Evolutionary conservation across 2,797 vertebrate genomes (phyloP).

Genomic region (Typhlichthys eigenmanni): DNA sequence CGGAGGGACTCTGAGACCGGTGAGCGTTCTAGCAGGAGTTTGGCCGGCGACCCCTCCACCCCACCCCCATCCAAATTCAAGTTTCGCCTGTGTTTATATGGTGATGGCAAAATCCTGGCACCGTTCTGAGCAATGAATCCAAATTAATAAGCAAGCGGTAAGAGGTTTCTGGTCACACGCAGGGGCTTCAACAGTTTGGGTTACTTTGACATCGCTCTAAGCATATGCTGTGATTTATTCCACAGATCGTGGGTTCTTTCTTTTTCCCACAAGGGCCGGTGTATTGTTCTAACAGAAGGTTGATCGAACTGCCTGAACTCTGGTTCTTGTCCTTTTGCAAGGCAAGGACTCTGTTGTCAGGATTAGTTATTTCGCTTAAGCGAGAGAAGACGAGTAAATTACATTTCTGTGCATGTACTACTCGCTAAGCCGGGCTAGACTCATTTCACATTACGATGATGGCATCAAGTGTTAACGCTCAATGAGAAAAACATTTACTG

Average conservation of each 20-base stretch:
- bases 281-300: not conserved
- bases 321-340: constrained; percentile 9
- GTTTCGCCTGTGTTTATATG: constrained; percentile 17
- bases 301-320: not conserved
- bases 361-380: constrained; percentile 38
- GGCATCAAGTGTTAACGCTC: constrained; percentile 23
- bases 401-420: constrained; percentile 25
- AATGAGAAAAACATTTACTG: not conserved
- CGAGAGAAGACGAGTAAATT: constrained; percentile 17
- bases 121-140: constrained; percentile 3
- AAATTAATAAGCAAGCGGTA: not conserved
- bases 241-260: not conserved
- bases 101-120: constrained; percentile 10
- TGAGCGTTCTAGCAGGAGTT: constrained; percentile 48
- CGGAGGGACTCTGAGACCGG: constrained; percentile 25
- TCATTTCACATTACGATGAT: too few species aligned
- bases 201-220: not conserved
- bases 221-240: not conserved
- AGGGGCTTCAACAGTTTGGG: not conserved
- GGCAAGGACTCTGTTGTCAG: constrained; percentile 7
- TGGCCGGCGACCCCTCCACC: constrained; percentile 7
- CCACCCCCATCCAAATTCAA: constrained; percentile 5
- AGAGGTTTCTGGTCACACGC: not conserved
- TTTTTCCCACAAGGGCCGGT: not conserved
- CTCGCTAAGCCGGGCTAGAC: not conserved